Evolutionary conservation across 2,888 invertebrate species (phyloP).

Genomic region (Operophtera brumata): DNA sequence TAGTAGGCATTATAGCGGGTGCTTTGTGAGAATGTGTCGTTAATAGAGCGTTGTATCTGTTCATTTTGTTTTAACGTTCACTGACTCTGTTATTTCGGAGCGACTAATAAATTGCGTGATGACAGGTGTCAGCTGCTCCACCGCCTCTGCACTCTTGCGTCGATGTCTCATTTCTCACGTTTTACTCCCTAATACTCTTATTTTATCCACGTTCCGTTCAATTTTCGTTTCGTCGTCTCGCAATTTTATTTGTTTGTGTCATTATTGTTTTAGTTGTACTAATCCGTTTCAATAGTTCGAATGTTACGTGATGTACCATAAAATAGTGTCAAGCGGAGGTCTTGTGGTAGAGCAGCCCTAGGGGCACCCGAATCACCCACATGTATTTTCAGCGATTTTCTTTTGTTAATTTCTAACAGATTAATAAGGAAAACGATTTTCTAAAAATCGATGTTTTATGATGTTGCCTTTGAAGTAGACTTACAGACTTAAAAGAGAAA

Average conservation of each 20-base stretch:
- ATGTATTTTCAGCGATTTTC: neutral
- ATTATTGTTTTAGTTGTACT: slow-evolving; percentile 56
- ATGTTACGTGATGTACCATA: no score
- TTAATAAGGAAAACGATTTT: no score
- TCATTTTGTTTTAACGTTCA: slow-evolving; percentile 78
- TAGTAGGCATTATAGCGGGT: slow-evolving; percentile 56
- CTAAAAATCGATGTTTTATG: no score
- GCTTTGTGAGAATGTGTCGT: slow-evolving; percentile 68
- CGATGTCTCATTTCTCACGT: slow-evolving; percentile 80
- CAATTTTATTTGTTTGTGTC: slow-evolving; percentile 69
- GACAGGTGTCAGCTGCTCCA: slow-evolving; percentile 80
- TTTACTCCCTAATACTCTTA: slow-evolving; percentile 79
- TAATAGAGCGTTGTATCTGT: slow-evolving; percentile 76
- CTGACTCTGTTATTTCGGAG: slow-evolving; percentile 79
- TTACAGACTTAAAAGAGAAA: no score
- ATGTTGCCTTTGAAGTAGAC: no score
- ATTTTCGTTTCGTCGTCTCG: slow-evolving; percentile 74
- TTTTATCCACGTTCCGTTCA: slow-evolving; percentile 79
- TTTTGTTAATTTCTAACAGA: neutral
- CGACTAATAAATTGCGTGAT: slow-evolving; percentile 80
- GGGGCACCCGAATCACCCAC: neutral
- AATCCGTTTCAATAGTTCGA: slow-evolving; percentile 33
- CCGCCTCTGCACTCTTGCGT: slow-evolving; percentile 81
- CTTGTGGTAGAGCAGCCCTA: neutral
- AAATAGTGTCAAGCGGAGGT: no score